Conservation (phyloP, 2,797 vertebrate genomes). For the Enteromius trimaculatus region DNA sequence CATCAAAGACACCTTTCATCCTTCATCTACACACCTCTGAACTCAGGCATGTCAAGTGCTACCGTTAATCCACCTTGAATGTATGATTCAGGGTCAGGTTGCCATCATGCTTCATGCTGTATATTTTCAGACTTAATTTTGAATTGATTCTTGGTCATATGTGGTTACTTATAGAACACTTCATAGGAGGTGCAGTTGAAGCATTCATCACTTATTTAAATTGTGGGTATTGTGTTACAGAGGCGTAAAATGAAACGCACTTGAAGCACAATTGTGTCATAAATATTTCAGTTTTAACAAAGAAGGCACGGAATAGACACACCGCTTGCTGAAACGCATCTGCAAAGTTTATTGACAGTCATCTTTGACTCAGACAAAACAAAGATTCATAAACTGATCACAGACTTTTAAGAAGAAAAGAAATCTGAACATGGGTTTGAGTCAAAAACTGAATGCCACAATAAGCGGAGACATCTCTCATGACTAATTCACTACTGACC, state of each 20-base stretch:
- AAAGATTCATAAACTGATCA: slow-evolving; percentile 70
- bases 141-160: neutral
- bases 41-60: slow-evolving; percentile 18
- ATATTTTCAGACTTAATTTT: neutral
- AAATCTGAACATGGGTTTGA: slow-evolving; percentile 50
- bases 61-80: neutral
- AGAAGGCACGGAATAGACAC: slow-evolving; percentile 25
- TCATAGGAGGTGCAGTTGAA: neutral
- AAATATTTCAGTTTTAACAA: neutral
- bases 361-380: slow-evolving; percentile 72
- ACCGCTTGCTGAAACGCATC: slow-evolving; percentile 59
- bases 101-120: neutral
- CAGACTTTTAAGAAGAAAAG: slow-evolving; percentile 56
- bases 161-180: neutral
- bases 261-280: neutral
- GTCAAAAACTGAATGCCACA: slow-evolving; percentile 55
- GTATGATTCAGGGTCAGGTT: slow-evolving; percentile 3
- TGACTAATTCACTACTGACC: slow-evolving; percentile 39
- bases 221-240: neutral
- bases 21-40: neutral
- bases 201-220: neutral
- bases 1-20: slow-evolving; percentile 30
- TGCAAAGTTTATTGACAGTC: slow-evolving; percentile 82
- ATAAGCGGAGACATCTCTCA: slow-evolving; percentile 53
- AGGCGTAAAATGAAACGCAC: neutral